Conservation (phyloP, 2,797 vertebrate genomes). For the Acanthiza pusilla region DNA sequence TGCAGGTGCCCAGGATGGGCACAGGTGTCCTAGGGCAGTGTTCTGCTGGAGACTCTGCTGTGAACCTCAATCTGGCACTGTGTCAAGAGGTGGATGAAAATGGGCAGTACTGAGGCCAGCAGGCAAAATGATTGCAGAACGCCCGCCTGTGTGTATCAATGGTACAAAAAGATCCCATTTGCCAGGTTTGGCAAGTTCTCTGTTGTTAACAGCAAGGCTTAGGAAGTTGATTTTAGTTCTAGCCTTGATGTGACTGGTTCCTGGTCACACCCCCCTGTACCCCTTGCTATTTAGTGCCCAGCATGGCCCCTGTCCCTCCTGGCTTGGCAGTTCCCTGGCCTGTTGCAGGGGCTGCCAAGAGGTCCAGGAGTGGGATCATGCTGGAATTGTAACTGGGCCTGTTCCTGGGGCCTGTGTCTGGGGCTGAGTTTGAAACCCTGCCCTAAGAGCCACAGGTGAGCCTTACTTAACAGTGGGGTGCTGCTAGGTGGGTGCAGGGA, state of each 20-base stretch:
- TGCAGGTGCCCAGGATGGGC: neutral
- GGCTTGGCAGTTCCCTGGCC: neutral
- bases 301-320: neutral
- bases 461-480: neutral
- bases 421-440: neutral
- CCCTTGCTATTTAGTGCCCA: neutral
- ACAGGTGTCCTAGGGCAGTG: fast-evolving
- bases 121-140: neutral
- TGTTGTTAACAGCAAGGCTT: neutral
- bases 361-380: neutral
- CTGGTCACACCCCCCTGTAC: neutral
- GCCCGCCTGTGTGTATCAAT: neutral
- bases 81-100: neutral
- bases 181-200: neutral
- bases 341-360: neutral
- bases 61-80: fast-evolving
- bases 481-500: neutral
- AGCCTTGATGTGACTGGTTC: neutral
- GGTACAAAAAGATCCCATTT: neutral
- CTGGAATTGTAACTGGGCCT: neutral
- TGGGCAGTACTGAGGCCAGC: neutral
- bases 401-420: fast-evolving
- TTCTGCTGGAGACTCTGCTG: neutral
- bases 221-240: neutral
- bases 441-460: neutral